These are phyloP conservation scores for Drosophila saltans DNA, from an alignment of 1,140 invertebrate genomes.

Conservation along the genomic window DNA sequence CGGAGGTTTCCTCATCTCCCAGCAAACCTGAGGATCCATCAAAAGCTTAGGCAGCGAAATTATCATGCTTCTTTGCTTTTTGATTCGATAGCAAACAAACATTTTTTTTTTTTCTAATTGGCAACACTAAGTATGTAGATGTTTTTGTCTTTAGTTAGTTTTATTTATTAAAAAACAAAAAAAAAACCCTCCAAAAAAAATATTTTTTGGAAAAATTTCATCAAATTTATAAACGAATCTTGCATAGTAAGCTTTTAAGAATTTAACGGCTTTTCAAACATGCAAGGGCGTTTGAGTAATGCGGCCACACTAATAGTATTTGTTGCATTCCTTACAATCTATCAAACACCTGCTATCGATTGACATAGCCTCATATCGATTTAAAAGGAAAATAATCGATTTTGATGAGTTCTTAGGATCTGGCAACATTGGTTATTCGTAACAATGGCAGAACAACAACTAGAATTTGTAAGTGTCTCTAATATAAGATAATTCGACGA, in stretches of 20 bases:
- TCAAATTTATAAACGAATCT: not conserved
- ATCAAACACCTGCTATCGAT: slow-evolving; percentile 1
- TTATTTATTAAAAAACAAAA: slow-evolving; percentile 52
- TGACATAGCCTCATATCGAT: not conserved
- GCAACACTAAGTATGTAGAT: slow-evolving; percentile 17
- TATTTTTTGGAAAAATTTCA: not conserved
- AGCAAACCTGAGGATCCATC: slow-evolving; percentile 52
- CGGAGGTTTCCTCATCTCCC: slow-evolving; percentile 39
- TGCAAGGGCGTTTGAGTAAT: no score
- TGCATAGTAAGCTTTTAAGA: no score
- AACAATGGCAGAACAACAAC: slow-evolving; percentile 41
- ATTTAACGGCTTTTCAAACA: not conserved
- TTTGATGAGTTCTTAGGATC: not conserved
- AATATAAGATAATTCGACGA: slow-evolving; percentile 62
- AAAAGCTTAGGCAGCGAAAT: slow-evolving; percentile 41
- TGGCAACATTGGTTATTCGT: not conserved
- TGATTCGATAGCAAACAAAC: not conserved
- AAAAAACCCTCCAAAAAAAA: slow-evolving; percentile 8
- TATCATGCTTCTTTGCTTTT: not conserved
- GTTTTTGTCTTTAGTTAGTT: slow-evolving; percentile 49
- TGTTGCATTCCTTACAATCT: not conserved
- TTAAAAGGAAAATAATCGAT: not conserved
- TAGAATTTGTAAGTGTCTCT: slow-evolving; percentile 41
- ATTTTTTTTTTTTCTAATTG: slow-evolving; percentile 32
- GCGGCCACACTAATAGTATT: not conserved